A percentile compares a stretch with the other conserved stretches of the same genome.
These are phyloP conservation scores for Nothobranchius furzeri DNA, from an alignment of 2,113 vertebrate species.

Conservation along the genomic window DNA sequence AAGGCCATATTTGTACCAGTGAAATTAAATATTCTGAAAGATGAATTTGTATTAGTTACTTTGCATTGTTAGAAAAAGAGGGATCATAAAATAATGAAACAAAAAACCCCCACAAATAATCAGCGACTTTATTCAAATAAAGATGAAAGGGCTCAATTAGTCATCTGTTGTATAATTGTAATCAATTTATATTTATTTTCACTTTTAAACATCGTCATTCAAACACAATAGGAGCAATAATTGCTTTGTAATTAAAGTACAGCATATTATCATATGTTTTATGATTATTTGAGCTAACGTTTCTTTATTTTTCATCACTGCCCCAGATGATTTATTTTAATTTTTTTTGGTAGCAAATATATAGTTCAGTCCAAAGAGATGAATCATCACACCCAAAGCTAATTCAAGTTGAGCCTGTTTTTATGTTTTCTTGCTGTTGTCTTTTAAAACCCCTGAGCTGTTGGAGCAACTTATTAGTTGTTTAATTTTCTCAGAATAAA, in stretches of 20 bases:
- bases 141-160: conserved; percentile 1
- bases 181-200: conserved; percentile 68
- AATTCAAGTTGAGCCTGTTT: conserved; percentile 16
- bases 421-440: conserved; percentile 1
- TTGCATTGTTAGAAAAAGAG: conserved; percentile 1
- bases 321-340: conserved; percentile 17
- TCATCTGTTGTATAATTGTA: conserved; percentile 70
- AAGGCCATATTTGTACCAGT: too few species aligned
- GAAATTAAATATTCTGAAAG: too few species aligned
- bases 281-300: conserved; percentile 45
- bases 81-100: conserved; percentile 21
- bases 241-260: conserved; percentile 75
- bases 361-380: not conserved
- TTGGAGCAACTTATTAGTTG: too few species aligned
- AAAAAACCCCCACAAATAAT: conserved; percentile 38
- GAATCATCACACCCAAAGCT: conserved; percentile 5
- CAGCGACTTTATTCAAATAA: conserved; percentile 57
- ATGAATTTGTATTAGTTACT: too few species aligned
- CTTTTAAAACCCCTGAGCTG: conserved; percentile 7
- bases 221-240: conserved; percentile 65
- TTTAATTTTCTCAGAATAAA: too few species aligned
- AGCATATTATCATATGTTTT: too few species aligned
- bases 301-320: conserved; percentile 12
- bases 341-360: conserved; percentile 6
- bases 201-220: conserved; percentile 65